Evolutionary conservation across 1,140 invertebrate genomes (phyloP).

Genomic region (Sminthurides bifidus): DNA sequence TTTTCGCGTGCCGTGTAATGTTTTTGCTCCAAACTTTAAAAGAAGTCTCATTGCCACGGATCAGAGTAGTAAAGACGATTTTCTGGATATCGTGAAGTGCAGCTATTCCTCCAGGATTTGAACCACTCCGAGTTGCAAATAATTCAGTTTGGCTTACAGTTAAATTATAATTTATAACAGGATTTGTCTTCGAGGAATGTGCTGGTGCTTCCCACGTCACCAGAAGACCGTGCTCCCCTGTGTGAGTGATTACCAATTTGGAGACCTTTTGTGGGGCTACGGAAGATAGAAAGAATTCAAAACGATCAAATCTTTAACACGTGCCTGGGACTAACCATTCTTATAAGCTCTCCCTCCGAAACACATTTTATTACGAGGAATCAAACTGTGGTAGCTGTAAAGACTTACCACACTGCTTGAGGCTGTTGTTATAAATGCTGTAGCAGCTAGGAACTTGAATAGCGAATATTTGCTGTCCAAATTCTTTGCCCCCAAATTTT

Average conservation of each 20-base stretch:
- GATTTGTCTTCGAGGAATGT: not conserved
- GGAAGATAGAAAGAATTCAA: not conserved
- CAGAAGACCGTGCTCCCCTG: not conserved
- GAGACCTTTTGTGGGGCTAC: not conserved
- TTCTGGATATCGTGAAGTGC: not conserved
- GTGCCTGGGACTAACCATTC: not conserved
- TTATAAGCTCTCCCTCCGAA: no score
- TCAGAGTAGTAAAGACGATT: not conserved
- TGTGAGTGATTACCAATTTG: not conserved
- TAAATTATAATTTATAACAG: not conserved
- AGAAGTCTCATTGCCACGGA: not conserved
- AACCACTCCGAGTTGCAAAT: not conserved
- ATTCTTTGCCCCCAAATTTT: conserved; percentile 5
- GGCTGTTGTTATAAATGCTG: conserved; percentile 1
- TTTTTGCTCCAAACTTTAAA: not conserved
- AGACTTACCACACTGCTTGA: conserved; percentile 12
- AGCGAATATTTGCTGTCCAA: not conserved
- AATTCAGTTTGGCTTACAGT: not conserved
- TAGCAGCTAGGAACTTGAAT: conserved; percentile 8
- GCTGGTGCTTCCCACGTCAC: not conserved
- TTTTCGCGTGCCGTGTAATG: not conserved
- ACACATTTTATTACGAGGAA: not conserved
- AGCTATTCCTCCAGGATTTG: not conserved
- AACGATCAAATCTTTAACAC: not conserved
- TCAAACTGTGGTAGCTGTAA: not conserved